Conservation (phyloP, 2,113 vertebrate genomes). For the Corvus cornix region DNA sequence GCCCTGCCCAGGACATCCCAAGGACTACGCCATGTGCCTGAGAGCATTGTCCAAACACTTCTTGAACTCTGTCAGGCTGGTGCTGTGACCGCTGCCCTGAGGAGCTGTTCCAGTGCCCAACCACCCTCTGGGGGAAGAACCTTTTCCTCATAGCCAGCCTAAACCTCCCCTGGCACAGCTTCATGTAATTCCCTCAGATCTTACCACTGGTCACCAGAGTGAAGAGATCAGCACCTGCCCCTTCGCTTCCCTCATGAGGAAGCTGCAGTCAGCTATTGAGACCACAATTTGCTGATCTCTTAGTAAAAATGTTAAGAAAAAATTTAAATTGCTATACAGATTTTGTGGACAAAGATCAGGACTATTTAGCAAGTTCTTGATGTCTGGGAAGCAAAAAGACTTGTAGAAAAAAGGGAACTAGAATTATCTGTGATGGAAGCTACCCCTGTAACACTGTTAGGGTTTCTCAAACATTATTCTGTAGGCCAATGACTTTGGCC, state of each 20-base stretch:
- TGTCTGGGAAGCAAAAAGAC: not conserved
- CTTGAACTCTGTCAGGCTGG: not conserved
- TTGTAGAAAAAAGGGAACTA: not conserved
- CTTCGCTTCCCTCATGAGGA: fast-evolving
- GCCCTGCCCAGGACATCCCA: not conserved
- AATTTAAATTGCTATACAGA: not conserved
- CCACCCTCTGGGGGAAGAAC: not conserved
- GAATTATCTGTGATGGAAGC: not conserved
- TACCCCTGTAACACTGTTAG: not conserved
- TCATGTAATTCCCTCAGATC: not conserved
- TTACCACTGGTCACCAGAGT: not conserved
- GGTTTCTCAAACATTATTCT: not conserved
- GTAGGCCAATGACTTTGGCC: not conserved
- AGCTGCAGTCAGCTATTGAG: not conserved
- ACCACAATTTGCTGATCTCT: not conserved
- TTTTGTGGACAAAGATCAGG: not conserved
- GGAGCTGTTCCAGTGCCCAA: not conserved
- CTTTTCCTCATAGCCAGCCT: not conserved
- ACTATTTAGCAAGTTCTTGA: not conserved
- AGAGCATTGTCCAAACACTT: not conserved
- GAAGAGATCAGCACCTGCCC: not conserved
- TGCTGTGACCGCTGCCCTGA: not conserved
- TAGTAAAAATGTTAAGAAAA: not conserved
- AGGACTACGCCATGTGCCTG: not conserved
- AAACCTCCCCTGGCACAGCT: not conserved